These are phyloP conservation scores for Agrilus mali DNA, from an alignment of 2,888 invertebrate genomes.

Conservation along the genomic window DNA sequence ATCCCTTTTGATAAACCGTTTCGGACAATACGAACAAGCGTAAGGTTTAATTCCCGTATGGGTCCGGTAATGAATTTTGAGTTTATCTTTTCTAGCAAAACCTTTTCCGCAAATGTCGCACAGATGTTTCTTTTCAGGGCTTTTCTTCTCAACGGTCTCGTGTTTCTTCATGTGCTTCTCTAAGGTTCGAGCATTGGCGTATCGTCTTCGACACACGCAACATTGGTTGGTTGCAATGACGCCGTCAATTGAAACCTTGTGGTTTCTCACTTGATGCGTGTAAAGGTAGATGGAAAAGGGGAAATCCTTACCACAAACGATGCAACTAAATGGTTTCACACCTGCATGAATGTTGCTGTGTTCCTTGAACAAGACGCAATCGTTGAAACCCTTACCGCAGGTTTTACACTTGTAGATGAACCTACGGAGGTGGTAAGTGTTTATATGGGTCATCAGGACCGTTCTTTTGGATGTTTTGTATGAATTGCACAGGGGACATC, in stretches of 20 bases:
- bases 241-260: constrained; percentile 29
- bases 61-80: constrained; percentile 22
- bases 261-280: constrained; percentile 24
- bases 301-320: constrained; percentile 39
- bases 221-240: constrained; percentile 33
- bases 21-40: constrained; percentile 21
- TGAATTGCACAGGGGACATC: constrained; percentile 24
- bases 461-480: constrained; percentile 22
- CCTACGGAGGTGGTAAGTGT: constrained; percentile 26
- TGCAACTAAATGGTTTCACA: constrained; percentile 38
- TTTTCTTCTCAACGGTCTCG: constrained; percentile 11
- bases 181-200: constrained; percentile 24
- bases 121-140: constrained; percentile 23
- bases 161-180: constrained; percentile 31
- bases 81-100: constrained; percentile 24
- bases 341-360: constrained; percentile 43
- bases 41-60: constrained; percentile 24
- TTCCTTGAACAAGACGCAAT: constrained; percentile 38
- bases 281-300: constrained; percentile 32
- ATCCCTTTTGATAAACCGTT: constrained; percentile 19
- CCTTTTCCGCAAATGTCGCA: constrained; percentile 29
- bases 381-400: constrained; percentile 43
- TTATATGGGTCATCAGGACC: constrained; percentile 24
- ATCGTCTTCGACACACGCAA: constrained; percentile 22
- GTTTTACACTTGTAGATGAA: constrained; percentile 39